Evolutionary conservation across 2,888 invertebrate species (phyloP).

Genomic region (Marronus borbonicus): DNA sequence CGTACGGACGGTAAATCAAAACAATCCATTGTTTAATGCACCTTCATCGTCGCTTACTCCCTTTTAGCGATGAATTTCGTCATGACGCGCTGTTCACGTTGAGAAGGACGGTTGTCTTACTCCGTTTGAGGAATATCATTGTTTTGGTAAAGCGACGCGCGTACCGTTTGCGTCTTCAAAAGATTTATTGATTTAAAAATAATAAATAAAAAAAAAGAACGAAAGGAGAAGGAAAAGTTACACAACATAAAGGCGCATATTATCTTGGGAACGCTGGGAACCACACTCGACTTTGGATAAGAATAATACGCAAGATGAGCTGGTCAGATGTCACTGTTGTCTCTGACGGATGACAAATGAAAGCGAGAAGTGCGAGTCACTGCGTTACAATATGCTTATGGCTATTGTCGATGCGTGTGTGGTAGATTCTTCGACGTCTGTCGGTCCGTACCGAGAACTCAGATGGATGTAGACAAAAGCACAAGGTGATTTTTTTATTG

Average conservation of each 20-base stretch:
- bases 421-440: slow-evolving; percentile 59
- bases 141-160: slow-evolving; percentile 38
- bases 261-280: slow-evolving; percentile 63
- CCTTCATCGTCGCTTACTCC: slow-evolving; percentile 10
- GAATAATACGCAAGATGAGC: slow-evolving; percentile 63
- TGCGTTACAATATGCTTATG: slow-evolving; percentile 64
- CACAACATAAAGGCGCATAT: slow-evolving; percentile 53
- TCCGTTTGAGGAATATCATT: slow-evolving; percentile 34
- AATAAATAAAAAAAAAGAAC: slow-evolving; percentile 40
- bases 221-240: slow-evolving; percentile 45
- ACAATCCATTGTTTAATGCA: slow-evolving; percentile 40
- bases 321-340: slow-evolving; percentile 69
- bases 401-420: slow-evolving; percentile 61
- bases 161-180: slow-evolving; percentile 41
- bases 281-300: slow-evolving; percentile 56
- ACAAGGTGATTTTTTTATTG: slow-evolving; percentile 44
- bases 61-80: slow-evolving; percentile 38
- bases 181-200: slow-evolving; percentile 48
- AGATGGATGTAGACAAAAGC: slow-evolving; percentile 43
- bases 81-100: slow-evolving; percentile 4
- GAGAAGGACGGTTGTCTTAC: slow-evolving; percentile 22
- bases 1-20: slow-evolving; percentile 29
- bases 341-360: slow-evolving; percentile 69
- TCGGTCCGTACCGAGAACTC: slow-evolving; percentile 48
- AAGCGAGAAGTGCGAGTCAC: slow-evolving; percentile 68